Evolutionary conservation across 1,140 invertebrate genomes (phyloP).

Genomic region (Hyphantria cunea): DNA sequence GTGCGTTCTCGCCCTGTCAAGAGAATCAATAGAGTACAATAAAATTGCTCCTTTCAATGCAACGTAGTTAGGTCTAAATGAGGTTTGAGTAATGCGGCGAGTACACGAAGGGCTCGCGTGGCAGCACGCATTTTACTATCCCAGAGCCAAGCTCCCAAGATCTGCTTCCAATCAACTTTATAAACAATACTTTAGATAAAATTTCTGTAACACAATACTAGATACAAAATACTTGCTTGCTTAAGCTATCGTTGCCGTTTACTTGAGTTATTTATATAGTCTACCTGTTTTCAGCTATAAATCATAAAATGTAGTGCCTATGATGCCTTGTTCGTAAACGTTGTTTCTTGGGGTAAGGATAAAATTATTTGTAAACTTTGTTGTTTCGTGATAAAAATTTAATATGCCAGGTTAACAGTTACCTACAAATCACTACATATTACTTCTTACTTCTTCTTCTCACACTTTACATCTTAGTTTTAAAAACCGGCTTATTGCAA

Average conservation of each 20-base stretch:
- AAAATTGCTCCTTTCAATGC: conserved; percentile 76
- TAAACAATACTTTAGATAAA: conserved; percentile 23
- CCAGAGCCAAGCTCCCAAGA: conserved; percentile 40
- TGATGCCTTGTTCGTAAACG: conserved; percentile 9
- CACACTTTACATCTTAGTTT: too few species aligned
- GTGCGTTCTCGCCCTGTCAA: conserved; percentile 59
- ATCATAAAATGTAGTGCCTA: conserved; percentile 16
- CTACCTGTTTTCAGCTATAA: conserved; percentile 21
- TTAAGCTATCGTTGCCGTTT: conserved; percentile 23
- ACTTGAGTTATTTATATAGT: conserved; percentile 13
- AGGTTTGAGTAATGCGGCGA: conserved; percentile 73
- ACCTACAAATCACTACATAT: too few species aligned
- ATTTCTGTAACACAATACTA: conserved; percentile 28
- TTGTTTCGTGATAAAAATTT: background rate
- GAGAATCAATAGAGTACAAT: conserved; percentile 75
- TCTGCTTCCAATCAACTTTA: conserved; percentile 33
- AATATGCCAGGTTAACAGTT: too few species aligned
- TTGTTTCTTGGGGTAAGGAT: conserved; percentile 2
- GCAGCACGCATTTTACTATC: conserved; percentile 59
- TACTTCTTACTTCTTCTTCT: too few species aligned
- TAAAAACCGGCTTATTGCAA: too few species aligned
- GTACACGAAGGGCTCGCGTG: conserved; percentile 72
- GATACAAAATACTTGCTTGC: conserved; percentile 24
- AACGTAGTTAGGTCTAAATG: conserved; percentile 75
- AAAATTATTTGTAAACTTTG: background rate